These are phyloP conservation scores for Diabrotica virgifera DNA, from an alignment of 1,140 invertebrate species.

Conservation along the genomic window DNA sequence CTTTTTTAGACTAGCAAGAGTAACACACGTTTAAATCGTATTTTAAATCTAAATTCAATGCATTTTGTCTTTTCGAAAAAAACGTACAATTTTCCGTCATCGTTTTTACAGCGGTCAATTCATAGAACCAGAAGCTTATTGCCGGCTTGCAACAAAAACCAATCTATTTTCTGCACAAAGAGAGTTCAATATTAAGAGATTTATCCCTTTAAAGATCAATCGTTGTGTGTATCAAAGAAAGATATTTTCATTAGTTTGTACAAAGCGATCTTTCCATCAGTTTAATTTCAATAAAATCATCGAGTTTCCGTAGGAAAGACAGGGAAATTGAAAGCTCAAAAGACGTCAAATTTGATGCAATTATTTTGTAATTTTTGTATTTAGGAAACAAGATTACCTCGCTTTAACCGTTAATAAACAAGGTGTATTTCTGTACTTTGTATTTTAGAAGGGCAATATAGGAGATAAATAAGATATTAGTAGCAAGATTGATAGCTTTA, in stretches of 20 bases:
- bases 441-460: too few species aligned
- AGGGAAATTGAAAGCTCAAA: not conserved
- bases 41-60: too few species aligned
- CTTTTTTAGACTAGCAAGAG: too few species aligned
- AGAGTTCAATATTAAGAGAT: not conserved
- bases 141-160: not conserved
- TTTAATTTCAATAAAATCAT: not conserved
- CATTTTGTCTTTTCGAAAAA: too few species aligned
- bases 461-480: too few species aligned
- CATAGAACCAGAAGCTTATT: not conserved
- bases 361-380: not conserved
- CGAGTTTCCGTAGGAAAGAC: not conserved
- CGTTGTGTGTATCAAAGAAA: not conserved
- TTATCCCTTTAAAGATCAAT: not conserved
- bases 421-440: too few species aligned
- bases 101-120: not conserved
- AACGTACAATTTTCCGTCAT: not conserved
- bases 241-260: conserved; percentile 3
- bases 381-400: too few species aligned
- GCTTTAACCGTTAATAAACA: too few species aligned
- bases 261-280: not conserved
- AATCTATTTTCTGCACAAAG: not conserved
- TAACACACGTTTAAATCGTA: too few species aligned
- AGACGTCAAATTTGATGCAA: not conserved
- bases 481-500: too few species aligned